A percentile compares a stretch with the other conserved stretches of the same genome.
Conservation (phyloP, 2,888 invertebrate species). For the Arge pagana region DNA sequence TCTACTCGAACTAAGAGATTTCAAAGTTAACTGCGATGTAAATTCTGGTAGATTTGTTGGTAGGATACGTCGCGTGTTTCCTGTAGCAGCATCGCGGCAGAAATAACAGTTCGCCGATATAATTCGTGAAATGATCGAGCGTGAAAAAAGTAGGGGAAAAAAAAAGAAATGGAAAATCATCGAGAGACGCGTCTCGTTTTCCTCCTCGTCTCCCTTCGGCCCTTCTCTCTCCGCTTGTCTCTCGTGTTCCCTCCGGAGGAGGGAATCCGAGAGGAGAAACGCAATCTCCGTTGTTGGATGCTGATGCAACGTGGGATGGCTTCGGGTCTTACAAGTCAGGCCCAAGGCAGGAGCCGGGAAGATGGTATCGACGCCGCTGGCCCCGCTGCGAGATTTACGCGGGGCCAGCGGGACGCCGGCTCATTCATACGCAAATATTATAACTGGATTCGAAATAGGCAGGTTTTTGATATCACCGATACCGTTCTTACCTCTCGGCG, state of each 20-base stretch:
- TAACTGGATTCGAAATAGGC: conserved; percentile 37
- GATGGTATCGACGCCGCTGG: conserved; percentile 24
- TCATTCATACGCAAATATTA: conserved; percentile 53
- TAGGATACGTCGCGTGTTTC: too few species aligned
- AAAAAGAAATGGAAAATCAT: conserved; percentile 48
- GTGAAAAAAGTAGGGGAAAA: conserved; percentile 25
- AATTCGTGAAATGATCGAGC: too few species aligned
- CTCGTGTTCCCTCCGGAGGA: too few species aligned
- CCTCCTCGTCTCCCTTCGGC: neutral
- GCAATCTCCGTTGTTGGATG: neutral
- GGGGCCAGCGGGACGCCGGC: conserved; percentile 37
- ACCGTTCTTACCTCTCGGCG: conserved; percentile 26
- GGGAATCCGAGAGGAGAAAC: too few species aligned
- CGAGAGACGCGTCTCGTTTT: conserved; percentile 14
- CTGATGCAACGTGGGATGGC: conserved; percentile 12
- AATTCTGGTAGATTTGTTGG: too few species aligned
- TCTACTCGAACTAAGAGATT: too few species aligned
- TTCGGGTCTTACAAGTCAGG: conserved; percentile 5
- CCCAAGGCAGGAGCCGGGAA: conserved; percentile 15
- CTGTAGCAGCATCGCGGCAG: too few species aligned
- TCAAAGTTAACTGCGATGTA: too few species aligned
- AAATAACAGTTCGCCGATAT: too few species aligned
- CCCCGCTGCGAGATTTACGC: conserved; percentile 52
- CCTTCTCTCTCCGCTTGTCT: too few species aligned
- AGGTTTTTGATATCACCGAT: conserved; percentile 38